Conservation (phyloP, 2,888 invertebrate genomes). For the Cheilosia vernalis region DNA sequence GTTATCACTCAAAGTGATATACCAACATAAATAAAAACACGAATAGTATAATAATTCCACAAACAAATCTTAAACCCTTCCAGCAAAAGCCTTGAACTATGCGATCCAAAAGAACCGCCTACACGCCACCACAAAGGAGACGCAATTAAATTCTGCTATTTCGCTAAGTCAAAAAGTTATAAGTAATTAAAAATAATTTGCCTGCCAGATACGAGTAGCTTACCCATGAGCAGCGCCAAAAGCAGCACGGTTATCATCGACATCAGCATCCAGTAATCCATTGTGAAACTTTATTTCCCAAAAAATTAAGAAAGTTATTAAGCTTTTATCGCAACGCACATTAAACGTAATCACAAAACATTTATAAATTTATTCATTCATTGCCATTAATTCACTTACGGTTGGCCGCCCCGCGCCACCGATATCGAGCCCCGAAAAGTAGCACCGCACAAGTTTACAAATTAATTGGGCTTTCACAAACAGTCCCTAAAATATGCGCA, state of each 20-base stretch:
- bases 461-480: conserved; percentile 21
- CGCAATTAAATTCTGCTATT: conserved; percentile 12
- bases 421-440: conserved; percentile 1
- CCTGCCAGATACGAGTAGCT: conserved; percentile 9
- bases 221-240: conserved; percentile 58
- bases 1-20: no score
- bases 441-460: conserved; percentile 14
- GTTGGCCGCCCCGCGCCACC: conserved; percentile 12
- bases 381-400: conserved; percentile 58
- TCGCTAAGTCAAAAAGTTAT: conserved; percentile 39
- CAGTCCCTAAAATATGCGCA: conserved; percentile 3
- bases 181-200: conserved; percentile 55
- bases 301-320: conserved; percentile 66
- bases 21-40: no score
- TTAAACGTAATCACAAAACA: conserved; percentile 63
- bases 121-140: not conserved
- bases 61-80: not conserved
- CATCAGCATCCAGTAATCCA: conserved; percentile 65
- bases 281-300: conserved; percentile 52
- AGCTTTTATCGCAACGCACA: conserved; percentile 71
- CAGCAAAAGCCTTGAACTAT: not conserved
- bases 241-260: conserved; percentile 45
- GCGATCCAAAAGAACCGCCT: not conserved
- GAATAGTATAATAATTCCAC: not conserved
- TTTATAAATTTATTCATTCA: conserved; percentile 63